Percentiles rank a stretch among this genome's conserved stretches.
phyloP scores from a whole-genome alignment of 2,113 vertebrate genomes.

The Ceyx margarethae region DNA sequence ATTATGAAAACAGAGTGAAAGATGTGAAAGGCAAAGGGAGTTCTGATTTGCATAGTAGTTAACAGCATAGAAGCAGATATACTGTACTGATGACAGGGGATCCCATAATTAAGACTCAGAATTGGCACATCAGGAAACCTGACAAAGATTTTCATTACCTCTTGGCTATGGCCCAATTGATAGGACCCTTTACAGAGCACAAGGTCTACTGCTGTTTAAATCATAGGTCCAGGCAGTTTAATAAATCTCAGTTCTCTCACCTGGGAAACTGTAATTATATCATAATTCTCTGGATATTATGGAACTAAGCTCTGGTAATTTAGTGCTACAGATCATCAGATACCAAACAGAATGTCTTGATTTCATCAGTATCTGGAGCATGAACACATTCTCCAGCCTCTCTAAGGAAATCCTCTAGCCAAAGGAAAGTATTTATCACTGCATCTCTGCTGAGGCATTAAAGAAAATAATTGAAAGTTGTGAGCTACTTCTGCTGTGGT shows the following conservation, averaged over 20 bases:
- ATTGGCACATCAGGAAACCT: not conserved
- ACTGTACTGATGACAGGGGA: not conserved
- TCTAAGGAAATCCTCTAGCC: not conserved
- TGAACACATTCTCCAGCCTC: not conserved
- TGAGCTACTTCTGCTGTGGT: not conserved
- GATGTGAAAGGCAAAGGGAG: not conserved
- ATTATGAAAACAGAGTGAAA: not conserved
- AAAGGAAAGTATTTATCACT: not conserved
- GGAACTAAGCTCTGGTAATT: not conserved
- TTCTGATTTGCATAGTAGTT: not conserved
- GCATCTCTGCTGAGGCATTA: not conserved
- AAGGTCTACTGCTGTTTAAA: not conserved
- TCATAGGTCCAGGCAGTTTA: not conserved
- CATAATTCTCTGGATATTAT: not conserved
- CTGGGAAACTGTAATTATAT: not conserved
- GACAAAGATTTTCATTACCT: constrained; percentile 18
- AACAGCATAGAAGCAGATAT: not conserved
- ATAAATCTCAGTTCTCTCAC: not conserved
- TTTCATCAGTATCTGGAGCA: not conserved
- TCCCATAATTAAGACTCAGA: not conserved
- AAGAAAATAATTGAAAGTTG: not conserved
- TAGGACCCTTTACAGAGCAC: not conserved
- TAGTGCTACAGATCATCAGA: not conserved
- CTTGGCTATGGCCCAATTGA: not conserved
- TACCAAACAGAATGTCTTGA: not conserved